A percentile compares a stretch with the other conserved stretches of the same genome.
Conservation (phyloP, 2,888 invertebrate genomes). For the Drosophila borealis region DNA sequence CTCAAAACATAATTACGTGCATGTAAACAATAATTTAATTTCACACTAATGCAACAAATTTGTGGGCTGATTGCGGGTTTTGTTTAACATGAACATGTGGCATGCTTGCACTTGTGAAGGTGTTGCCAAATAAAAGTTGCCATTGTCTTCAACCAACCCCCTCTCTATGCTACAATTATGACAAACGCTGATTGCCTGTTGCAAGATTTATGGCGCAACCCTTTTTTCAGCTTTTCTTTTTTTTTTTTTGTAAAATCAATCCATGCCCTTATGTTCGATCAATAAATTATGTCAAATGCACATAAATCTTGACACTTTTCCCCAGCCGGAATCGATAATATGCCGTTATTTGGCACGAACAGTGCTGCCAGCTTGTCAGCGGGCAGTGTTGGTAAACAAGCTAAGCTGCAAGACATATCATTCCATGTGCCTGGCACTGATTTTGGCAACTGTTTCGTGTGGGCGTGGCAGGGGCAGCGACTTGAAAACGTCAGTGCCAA, state of each 20-base stretch:
- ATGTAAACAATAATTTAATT: slow-evolving; percentile 84
- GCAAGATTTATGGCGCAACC: slow-evolving; percentile 34
- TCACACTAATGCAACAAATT: slow-evolving; percentile 83
- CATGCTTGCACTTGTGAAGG: slow-evolving; percentile 29
- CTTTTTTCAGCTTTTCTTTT: slow-evolving; percentile 13
- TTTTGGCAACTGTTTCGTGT: slow-evolving; percentile 49
- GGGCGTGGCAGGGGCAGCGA: slow-evolving; percentile 56
- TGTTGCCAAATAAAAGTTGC: slow-evolving; percentile 13
- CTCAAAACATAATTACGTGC: slow-evolving; percentile 82
- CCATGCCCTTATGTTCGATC: slow-evolving; percentile 15
- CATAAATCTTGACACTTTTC: neutral
- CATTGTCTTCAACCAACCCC: neutral
- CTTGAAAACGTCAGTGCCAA: slow-evolving; percentile 57
- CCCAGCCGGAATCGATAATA: slow-evolving; percentile 8
- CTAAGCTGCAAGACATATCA: slow-evolving; percentile 32
- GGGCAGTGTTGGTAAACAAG: slow-evolving; percentile 11
- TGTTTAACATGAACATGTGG: slow-evolving; percentile 62
- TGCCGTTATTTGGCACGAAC: neutral
- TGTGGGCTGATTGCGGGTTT: slow-evolving; percentile 84
- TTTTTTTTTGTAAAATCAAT: neutral
- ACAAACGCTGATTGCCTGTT: slow-evolving; percentile 35
- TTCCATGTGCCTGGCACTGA: slow-evolving; percentile 36
- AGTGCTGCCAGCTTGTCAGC: neutral
- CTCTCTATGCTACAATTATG: slow-evolving; percentile 16
- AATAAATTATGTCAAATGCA: slow-evolving; percentile 41